Evolutionary conservation across 2,113 vertebrate genomes (phyloP).

Genomic region (Xenopus tropicalis): DNA sequence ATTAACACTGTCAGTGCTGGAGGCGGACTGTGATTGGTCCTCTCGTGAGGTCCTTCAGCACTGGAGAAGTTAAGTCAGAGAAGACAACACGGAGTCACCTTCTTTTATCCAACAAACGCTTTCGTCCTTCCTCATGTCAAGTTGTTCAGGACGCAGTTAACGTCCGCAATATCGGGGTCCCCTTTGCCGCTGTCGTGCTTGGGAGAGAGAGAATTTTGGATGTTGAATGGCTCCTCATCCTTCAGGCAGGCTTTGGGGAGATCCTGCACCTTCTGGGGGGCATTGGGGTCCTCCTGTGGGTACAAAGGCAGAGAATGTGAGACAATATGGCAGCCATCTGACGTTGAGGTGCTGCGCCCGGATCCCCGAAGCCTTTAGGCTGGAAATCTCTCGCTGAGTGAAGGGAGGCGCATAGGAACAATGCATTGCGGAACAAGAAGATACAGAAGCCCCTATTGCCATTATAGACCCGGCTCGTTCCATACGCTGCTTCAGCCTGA

Average conservation of each 20-base stretch:
- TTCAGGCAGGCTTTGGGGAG: conserved; percentile 85
- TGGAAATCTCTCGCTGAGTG: too few relatives aligned
- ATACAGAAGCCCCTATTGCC: too few relatives aligned
- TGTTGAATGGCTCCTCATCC: conserved; percentile 90
- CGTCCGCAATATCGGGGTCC: conserved; percentile 78
- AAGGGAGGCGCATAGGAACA: too few relatives aligned
- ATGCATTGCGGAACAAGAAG: too few relatives aligned
- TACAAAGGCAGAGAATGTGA: conserved; percentile 32
- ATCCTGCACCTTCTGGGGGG: conserved; percentile 93
- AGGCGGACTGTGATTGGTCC: conserved; percentile 1
- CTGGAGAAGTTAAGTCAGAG: conserved; percentile 16
- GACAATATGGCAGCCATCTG: not conserved
- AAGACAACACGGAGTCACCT: conserved; percentile 3
- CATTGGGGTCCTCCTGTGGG: conserved; percentile 76
- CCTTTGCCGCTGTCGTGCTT: conserved; percentile 87
- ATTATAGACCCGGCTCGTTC: too few relatives aligned
- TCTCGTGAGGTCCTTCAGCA: conserved; percentile 19
- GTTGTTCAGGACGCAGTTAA: conserved; percentile 95
- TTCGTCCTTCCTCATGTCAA: conserved; percentile 70
- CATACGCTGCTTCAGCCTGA: too few relatives aligned
- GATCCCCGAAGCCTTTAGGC: too few relatives aligned
- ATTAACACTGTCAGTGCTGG: conserved; percentile 24
- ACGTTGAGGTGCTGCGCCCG: too few relatives aligned
- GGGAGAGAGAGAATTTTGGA: conserved; percentile 90
- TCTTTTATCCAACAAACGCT: conserved; percentile 30